phyloP scores from a whole-genome alignment of 2,113 vertebrate genomes.

The Datnioides undecimradiatus region DNA sequence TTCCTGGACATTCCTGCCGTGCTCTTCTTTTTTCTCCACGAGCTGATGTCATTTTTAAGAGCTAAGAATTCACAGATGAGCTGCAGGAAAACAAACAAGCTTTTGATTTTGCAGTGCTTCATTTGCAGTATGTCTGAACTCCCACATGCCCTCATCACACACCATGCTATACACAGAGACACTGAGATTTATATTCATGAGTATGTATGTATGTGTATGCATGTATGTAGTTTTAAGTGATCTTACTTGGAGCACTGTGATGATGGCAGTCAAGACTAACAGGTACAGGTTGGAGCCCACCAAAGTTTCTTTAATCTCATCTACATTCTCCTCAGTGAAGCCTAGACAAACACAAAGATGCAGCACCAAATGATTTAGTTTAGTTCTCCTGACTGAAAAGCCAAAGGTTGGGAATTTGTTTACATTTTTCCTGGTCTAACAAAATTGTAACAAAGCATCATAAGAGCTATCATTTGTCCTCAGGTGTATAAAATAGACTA shows the following conservation, averaged over 20 bases:
- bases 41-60: slow-evolving; percentile 98
- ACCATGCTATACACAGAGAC: neutral
- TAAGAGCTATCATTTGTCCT: neutral
- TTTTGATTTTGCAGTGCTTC: neutral
- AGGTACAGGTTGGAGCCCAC: slow-evolving; percentile 94
- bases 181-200: too few relatives aligned
- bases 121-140: neutral
- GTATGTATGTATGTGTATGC: too few relatives aligned
- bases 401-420: neutral
- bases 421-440: neutral
- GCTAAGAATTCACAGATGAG: slow-evolving; percentile 97
- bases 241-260: slow-evolving; percentile 95
- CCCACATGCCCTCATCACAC: neutral
- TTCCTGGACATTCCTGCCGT: slow-evolving; percentile 96
- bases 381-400: neutral
- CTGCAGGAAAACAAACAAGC: slow-evolving; percentile 76
- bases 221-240: too few relatives aligned
- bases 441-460: too few relatives aligned
- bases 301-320: slow-evolving; percentile 97
- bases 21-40: slow-evolving; percentile 95
- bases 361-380: neutral
- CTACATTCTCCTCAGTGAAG: slow-evolving; percentile 95
- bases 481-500: neutral
- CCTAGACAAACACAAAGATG: slow-evolving; percentile 79
- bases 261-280: slow-evolving; percentile 92